These are phyloP conservation scores for Leuciscus waleckii DNA, from an alignment of 2,797 vertebrate genomes.

Conservation along the genomic window DNA sequence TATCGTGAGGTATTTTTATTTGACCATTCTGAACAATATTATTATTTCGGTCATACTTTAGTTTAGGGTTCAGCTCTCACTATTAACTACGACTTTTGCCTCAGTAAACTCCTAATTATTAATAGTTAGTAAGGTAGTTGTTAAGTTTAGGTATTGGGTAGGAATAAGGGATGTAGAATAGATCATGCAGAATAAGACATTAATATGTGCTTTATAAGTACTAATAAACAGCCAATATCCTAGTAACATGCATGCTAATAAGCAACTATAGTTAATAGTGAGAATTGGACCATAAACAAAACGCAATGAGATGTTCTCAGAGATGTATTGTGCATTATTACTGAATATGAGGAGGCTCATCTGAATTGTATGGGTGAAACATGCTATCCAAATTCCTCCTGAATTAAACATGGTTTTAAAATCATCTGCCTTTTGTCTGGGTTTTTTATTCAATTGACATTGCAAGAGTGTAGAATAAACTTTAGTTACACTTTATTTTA, in stretches of 20 bases:
- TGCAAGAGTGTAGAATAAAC: neutral
- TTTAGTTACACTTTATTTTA: neutral
- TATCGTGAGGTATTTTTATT: slow-evolving; percentile 19
- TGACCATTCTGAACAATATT: neutral
- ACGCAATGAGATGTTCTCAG: neutral
- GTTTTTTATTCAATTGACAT: neutral
- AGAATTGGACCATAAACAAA: neutral
- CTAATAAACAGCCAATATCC: neutral
- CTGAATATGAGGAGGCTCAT: slow-evolving; percentile 1
- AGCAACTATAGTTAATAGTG: neutral
- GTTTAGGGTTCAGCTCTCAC: neutral
- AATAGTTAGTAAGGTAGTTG: neutral
- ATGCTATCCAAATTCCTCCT: neutral
- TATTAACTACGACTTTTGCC: neutral
- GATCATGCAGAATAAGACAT: neutral
- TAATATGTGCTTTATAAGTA: neutral
- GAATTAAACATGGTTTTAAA: slow-evolving; percentile 19
- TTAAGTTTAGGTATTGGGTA: neutral
- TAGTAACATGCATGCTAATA: neutral
- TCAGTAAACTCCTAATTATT: too few relatives aligned
- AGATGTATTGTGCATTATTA: neutral
- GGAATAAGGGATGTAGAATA: neutral
- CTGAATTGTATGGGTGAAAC: neutral
- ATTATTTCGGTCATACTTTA: neutral
- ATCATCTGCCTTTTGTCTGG: neutral